These are phyloP conservation scores for Nesoenas mayeri DNA, from an alignment of 2,113 vertebrate genomes.

Conservation along the genomic window DNA sequence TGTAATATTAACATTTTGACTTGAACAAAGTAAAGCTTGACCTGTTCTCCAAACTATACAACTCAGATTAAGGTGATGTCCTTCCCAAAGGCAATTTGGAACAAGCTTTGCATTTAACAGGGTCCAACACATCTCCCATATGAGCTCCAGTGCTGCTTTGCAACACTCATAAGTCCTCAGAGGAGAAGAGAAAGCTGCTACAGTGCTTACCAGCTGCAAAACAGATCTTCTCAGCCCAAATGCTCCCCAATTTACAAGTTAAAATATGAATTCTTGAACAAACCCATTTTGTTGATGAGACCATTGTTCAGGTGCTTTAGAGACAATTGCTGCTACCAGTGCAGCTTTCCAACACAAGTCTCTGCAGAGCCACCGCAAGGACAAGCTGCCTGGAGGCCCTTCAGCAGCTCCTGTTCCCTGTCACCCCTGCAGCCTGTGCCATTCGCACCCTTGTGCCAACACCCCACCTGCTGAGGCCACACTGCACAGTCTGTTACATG, in stretches of 20 bases:
- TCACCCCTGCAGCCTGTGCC: not conserved
- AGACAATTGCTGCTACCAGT: not conserved
- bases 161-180: not conserved
- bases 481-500: not conserved
- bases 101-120: not conserved
- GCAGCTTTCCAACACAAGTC: not conserved
- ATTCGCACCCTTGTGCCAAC: not conserved
- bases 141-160: not conserved
- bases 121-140: not conserved
- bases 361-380: not conserved
- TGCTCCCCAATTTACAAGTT: not conserved
- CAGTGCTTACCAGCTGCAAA: not conserved
- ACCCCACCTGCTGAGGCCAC: not conserved
- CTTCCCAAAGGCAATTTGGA: not conserved
- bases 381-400: not conserved
- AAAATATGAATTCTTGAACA: not conserved
- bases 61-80: fast-evolving
- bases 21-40: not conserved
- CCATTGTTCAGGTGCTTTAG: not conserved
- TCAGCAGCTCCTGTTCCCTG: not conserved
- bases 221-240: not conserved
- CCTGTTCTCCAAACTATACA: not conserved
- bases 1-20: not conserved
- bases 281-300: not conserved
- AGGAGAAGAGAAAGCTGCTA: not conserved